Percentiles rank a stretch among this genome's conserved stretches.
phyloP scores from a whole-genome alignment of 2,888 invertebrate genomes.

The Macrophya alboannulata region DNA sequence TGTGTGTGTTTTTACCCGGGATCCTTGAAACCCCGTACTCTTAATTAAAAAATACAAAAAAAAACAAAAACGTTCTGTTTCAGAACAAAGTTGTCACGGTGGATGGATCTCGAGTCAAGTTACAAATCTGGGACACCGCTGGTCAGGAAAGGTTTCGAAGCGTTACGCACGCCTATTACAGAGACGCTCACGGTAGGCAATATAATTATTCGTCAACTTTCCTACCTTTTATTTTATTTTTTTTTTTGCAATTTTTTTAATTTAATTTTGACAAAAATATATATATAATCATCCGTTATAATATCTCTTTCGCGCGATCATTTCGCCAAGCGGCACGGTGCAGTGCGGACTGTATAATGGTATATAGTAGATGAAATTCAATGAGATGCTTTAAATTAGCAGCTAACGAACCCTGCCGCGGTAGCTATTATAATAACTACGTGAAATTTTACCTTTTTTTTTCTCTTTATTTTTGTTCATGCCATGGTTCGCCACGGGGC shows the following conservation, averaged over 20 bases:
- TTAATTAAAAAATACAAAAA: not conserved
- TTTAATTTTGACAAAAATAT: too few species aligned
- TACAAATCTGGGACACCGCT: slow-evolving; percentile 98
- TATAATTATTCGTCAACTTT: not conserved
- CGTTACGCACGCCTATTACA: slow-evolving; percentile 96
- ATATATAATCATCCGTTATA: not conserved
- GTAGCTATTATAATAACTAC: not conserved
- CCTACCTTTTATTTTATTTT: too few species aligned
- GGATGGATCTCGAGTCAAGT: slow-evolving; percentile 93
- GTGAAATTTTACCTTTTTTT: not conserved
- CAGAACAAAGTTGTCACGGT: slow-evolving; percentile 93
- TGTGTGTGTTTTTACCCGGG: not conserved
- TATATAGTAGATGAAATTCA: slow-evolving; percentile 15
- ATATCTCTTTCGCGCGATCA: not conserved
- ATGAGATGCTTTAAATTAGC: slow-evolving; percentile 29
- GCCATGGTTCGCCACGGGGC: not conserved
- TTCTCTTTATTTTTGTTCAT: too few species aligned
- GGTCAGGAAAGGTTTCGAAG: slow-evolving; percentile 97
- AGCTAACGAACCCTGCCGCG: slow-evolving; percentile 17
- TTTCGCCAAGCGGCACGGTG: too few species aligned
- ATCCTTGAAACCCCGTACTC: not conserved
- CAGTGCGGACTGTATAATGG: too few species aligned
- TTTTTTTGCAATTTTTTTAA: too few species aligned
- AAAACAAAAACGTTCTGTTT: slow-evolving; percentile 65
- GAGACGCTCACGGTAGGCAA: slow-evolving; percentile 94